These are phyloP conservation scores for Mythimna impura DNA, from an alignment of 2,888 invertebrate species.

Conservation along the genomic window DNA sequence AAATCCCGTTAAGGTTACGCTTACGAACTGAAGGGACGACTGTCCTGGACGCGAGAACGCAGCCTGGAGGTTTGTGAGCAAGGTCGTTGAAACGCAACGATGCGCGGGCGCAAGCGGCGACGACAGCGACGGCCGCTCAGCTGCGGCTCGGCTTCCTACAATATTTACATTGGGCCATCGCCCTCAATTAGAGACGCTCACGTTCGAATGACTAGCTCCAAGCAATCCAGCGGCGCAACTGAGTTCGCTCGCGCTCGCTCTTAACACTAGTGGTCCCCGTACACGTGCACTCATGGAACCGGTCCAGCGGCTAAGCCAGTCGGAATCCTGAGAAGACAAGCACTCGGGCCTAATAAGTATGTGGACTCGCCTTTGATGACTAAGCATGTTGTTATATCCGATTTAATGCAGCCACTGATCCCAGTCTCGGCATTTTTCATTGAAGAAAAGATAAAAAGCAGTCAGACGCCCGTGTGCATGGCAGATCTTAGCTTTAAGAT, in stretches of 20 bases:
- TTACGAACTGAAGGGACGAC: slow-evolving; percentile 54
- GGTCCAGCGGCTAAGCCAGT: slow-evolving; percentile 65
- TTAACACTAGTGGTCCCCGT: slow-evolving; percentile 58
- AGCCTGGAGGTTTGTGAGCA: slow-evolving; percentile 35
- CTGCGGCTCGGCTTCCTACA: slow-evolving; percentile 49
- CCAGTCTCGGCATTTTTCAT: slow-evolving; percentile 55
- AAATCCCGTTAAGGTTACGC: slow-evolving; percentile 66
- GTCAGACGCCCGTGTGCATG: slow-evolving; percentile 1
- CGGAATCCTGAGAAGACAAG: slow-evolving; percentile 66
- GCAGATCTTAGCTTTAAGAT: slow-evolving; percentile 17
- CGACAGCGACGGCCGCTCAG: slow-evolving; percentile 54
- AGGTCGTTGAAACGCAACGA: slow-evolving; percentile 58
- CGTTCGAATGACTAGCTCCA: slow-evolving; percentile 64
- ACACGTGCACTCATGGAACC: slow-evolving; percentile 74
- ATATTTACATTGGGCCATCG: slow-evolving; percentile 71
- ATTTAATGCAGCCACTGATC: slow-evolving; percentile 56
- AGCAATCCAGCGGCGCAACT: slow-evolving; percentile 39
- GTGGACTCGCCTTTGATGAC: slow-evolving; percentile 67
- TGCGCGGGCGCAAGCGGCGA: slow-evolving; percentile 55
- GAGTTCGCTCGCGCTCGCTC: slow-evolving; percentile 57
- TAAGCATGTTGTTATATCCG: slow-evolving; percentile 63
- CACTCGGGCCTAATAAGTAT: slow-evolving; percentile 66
- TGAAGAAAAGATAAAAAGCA: slow-evolving; percentile 46
- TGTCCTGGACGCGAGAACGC: slow-evolving; percentile 35
- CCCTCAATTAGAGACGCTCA: slow-evolving; percentile 72